These are phyloP conservation scores for Ceyx erithaca DNA, from an alignment of 2,797 vertebrate species.

Conservation along the genomic window DNA sequence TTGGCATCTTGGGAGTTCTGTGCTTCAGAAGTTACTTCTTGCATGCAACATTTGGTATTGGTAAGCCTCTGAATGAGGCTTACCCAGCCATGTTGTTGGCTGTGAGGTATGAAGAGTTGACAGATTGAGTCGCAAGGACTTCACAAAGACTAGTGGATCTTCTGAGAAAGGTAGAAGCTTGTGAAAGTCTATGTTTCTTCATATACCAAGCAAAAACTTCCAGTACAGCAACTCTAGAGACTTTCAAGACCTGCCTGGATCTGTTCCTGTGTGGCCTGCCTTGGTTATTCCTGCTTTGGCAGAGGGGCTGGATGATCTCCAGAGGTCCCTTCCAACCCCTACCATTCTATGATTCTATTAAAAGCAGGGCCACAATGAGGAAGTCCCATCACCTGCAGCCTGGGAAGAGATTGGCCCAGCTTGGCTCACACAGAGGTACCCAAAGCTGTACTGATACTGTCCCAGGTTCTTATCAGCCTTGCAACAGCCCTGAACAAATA, in stretches of 20 bases:
- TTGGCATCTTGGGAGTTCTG: neutral
- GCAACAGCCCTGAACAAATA: neutral
- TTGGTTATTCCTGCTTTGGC: too few species aligned
- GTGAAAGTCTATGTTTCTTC: neutral
- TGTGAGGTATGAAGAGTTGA: neutral
- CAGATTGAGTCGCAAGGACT: neutral
- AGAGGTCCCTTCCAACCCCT: too few species aligned
- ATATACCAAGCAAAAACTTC: neutral
- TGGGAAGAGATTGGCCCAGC: neutral
- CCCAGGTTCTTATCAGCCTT: neutral
- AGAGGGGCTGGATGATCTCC: too few species aligned
- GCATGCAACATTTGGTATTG: neutral
- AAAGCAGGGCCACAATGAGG: neutral
- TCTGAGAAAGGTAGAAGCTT: neutral
- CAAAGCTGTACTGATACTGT: neutral
- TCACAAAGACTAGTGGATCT: neutral
- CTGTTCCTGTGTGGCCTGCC: too few species aligned
- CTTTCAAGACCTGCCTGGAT: too few species aligned
- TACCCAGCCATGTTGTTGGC: rapidly evolving
- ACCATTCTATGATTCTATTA: too few species aligned
- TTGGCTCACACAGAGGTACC: rapidly evolving
- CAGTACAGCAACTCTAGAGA: neutral
- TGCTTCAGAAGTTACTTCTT: neutral
- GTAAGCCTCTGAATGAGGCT: neutral
- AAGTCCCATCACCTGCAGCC: neutral